Evolutionary conservation across 2,113 vertebrate species (phyloP).

Genomic region (Sinocyclocheilus anshuiensis): DNA sequence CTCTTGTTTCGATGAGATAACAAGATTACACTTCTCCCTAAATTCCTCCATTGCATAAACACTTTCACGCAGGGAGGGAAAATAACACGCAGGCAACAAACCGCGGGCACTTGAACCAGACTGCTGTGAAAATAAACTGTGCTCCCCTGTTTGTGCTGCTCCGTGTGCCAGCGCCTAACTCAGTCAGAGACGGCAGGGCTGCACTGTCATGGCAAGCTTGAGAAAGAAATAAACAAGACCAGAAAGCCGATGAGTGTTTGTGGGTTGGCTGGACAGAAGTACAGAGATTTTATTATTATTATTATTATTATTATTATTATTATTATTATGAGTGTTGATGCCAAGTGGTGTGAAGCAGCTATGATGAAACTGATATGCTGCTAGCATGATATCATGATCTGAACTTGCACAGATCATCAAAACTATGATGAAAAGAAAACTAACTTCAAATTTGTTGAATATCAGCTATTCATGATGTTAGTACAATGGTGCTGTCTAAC

Average conservation of each 20-base stretch:
- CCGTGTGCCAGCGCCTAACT: neutral
- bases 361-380: conserved; percentile 22
- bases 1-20: conserved; percentile 42
- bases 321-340: conserved; percentile 7
- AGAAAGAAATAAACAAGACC: conserved; percentile 37
- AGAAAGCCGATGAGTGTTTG: conserved; percentile 35
- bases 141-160: conserved; percentile 4
- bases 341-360: conserved; percentile 20
- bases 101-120: conserved; percentile 39
- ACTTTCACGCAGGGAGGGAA: conserved; percentile 66
- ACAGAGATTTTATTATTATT: neutral
- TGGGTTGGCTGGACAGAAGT: conserved; percentile 16
- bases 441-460: neutral
- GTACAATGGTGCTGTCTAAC: neutral
- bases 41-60: conserved; percentile 71
- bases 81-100: conserved; percentile 53
- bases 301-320: neutral
- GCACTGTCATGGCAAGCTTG: conserved; percentile 33
- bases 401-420: neutral
- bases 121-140: conserved; percentile 63
- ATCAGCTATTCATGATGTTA: neutral
- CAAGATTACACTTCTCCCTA: conserved; percentile 64
- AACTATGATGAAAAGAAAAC: neutral
- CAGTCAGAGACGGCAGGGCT: conserved; percentile 24
- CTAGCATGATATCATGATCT: neutral